phyloP scores from a whole-genome alignment of 30 jellyfish, hydroid and myxozoan genomes.

The Turritopsis rubra region DNA sequence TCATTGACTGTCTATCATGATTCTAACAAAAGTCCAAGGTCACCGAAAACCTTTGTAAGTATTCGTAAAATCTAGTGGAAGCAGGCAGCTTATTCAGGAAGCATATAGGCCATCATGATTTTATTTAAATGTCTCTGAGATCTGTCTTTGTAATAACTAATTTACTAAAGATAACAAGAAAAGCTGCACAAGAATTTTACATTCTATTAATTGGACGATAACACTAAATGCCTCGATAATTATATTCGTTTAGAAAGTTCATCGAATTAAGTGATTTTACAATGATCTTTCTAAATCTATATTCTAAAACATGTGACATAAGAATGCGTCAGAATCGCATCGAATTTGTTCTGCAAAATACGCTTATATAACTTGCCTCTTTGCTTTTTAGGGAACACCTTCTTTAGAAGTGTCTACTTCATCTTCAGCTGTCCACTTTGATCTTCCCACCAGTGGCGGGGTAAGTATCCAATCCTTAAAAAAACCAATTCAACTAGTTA shows the following conservation, averaged over 20 bases:
- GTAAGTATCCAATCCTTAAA: too few relatives aligned
- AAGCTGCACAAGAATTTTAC: background rate
- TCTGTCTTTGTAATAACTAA: background rate
- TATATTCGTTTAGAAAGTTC: background rate
- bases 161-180: background rate
- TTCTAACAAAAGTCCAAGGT: background rate
- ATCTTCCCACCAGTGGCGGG: background rate
- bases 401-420: background rate
- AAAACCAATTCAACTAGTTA: too few relatives aligned
- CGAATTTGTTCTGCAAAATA: too few relatives aligned
- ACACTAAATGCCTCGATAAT: background rate
- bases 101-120: background rate
- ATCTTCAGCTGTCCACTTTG: background rate
- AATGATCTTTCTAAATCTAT: background rate
- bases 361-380: background rate
- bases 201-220: background rate
- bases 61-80: background rate
- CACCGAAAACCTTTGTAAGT: background rate
- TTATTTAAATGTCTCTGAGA: too few relatives aligned
- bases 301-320: too few relatives aligned
- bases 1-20: slow-evolving; percentile 10
- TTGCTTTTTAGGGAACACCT: background rate
- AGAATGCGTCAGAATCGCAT: too few relatives aligned
- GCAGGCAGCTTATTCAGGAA: background rate
- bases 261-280: background rate